A percentile compares a stretch with the other conserved stretches of the same genome.
phyloP scores from a whole-genome alignment of 2,113 vertebrate species.

The Macrotis lagotis region DNA sequence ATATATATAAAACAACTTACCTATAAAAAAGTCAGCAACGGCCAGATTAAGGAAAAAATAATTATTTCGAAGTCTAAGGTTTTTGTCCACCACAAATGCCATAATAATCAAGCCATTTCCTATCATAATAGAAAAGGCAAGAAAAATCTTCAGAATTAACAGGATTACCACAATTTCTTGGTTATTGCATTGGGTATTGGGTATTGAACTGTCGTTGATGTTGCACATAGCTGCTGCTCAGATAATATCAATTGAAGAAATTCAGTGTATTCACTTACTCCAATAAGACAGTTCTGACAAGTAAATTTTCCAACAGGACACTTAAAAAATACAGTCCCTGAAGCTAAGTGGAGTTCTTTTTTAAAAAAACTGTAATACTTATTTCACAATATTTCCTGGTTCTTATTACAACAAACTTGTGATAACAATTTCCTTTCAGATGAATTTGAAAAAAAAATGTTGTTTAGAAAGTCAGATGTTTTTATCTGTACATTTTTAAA shows the following conservation, averaged over 20 bases:
- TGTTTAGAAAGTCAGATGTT: slow-evolving; percentile 27
- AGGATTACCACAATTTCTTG: slow-evolving; percentile 80
- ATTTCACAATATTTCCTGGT: slow-evolving; percentile 64
- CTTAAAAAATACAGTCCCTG: slow-evolving; percentile 17
- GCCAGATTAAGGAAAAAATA: slow-evolving; percentile 93
- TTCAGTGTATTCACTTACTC: background rate
- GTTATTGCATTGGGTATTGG: slow-evolving; percentile 41
- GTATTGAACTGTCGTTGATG: too few relatives aligned
- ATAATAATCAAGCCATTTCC: slow-evolving; percentile 91
- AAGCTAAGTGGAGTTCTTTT: background rate
- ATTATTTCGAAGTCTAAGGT: slow-evolving; percentile 90
- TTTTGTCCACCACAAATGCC: slow-evolving; percentile 91
- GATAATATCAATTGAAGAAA: slow-evolving; percentile 32
- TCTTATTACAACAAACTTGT: slow-evolving; percentile 53
- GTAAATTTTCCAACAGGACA: background rate
- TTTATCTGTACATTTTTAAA: slow-evolving; percentile 17
- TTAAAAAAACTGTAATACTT: slow-evolving; percentile 3
- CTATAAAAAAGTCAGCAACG: slow-evolving; percentile 93
- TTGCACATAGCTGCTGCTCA: background rate
- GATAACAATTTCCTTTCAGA: slow-evolving; percentile 55
- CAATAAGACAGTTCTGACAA: slow-evolving; percentile 4
- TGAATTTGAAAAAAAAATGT: slow-evolving; percentile 24
- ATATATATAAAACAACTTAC: slow-evolving; percentile 89
- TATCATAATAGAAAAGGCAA: slow-evolving; percentile 87
- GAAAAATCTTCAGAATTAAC: slow-evolving; percentile 86